These are phyloP conservation scores for Sebastes steindachneri DNA, from an alignment of 2,797 vertebrate species.

Conservation along the genomic window DNA sequence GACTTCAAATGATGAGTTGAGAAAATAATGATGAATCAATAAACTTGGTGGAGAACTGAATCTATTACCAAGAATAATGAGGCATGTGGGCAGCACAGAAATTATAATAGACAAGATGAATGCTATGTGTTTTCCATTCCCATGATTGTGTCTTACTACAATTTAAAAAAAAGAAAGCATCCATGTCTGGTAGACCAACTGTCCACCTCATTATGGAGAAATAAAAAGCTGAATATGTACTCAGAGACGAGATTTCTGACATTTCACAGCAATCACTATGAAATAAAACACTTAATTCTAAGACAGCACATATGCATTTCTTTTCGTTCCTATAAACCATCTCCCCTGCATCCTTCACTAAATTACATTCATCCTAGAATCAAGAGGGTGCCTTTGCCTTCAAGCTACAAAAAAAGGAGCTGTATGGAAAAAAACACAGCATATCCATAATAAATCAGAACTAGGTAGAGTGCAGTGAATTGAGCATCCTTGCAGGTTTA, in stretches of 20 bases:
- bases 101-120: constrained; percentile 36
- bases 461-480: constrained; percentile 8
- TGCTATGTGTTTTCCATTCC: constrained; percentile 13
- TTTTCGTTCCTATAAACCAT: neutral
- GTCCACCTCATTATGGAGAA: constrained; percentile 1
- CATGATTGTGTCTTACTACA: neutral
- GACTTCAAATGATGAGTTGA: constrained; percentile 27
- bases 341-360: neutral
- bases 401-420: neutral
- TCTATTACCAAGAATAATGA: constrained; percentile 60
- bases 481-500: constrained; percentile 18
- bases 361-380: constrained; percentile 9
- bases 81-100: constrained; percentile 28
- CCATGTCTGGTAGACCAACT: neutral
- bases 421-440: neutral
- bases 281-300: neutral
- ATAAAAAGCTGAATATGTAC: neutral
- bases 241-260: neutral
- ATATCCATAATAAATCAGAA: constrained; percentile 37
- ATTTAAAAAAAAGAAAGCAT: neutral
- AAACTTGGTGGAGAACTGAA: constrained; percentile 18
- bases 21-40: constrained; percentile 60
- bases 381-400: constrained; percentile 14
- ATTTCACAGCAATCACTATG: neutral
- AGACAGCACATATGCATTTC: neutral